These are phyloP conservation scores for Cyphomyrmex costatus DNA, from an alignment of 1,140 invertebrate species.

Conservation along the genomic window DNA sequence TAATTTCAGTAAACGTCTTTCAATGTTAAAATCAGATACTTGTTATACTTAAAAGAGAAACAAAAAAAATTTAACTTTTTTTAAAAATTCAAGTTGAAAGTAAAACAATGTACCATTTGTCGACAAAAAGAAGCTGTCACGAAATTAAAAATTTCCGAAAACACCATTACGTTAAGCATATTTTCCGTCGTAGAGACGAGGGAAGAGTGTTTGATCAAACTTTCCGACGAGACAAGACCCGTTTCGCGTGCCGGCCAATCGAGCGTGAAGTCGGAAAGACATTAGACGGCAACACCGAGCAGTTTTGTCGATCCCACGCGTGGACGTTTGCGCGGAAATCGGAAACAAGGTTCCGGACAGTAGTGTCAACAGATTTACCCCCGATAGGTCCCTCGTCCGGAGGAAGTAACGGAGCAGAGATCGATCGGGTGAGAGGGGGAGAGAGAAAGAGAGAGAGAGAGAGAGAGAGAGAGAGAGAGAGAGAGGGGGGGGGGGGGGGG, in stretches of 20 bases:
- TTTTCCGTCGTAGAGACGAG: not conserved
- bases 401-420: slow-evolving; percentile 51
- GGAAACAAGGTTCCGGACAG: slow-evolving; percentile 75
- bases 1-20: not conserved
- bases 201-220: slow-evolving; percentile 18
- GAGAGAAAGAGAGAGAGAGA: not conserved
- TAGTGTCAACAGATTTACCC: slow-evolving; percentile 83
- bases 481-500: not conserved
- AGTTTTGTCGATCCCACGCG: slow-evolving; percentile 44
- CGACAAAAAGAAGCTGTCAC: not conserved
- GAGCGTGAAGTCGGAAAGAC: slow-evolving; percentile 67
- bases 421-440: slow-evolving; percentile 46
- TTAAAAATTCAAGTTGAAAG: not conserved
- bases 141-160: not conserved
- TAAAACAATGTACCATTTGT: not conserved
- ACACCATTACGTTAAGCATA: not conserved
- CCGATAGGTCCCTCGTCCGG: slow-evolving; percentile 39
- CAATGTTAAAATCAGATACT: not conserved
- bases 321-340: slow-evolving; percentile 73
- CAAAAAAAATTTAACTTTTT: not conserved
- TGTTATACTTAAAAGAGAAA: not conserved
- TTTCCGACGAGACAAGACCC: slow-evolving; percentile 1
- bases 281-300: slow-evolving; percentile 32
- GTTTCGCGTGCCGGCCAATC: slow-evolving; percentile 61
- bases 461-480: not conserved